Percentiles rank a stretch among this genome's conserved stretches.
phyloP scores from a whole-genome alignment of 2,113 vertebrate genomes.

The Passer montanus region DNA sequence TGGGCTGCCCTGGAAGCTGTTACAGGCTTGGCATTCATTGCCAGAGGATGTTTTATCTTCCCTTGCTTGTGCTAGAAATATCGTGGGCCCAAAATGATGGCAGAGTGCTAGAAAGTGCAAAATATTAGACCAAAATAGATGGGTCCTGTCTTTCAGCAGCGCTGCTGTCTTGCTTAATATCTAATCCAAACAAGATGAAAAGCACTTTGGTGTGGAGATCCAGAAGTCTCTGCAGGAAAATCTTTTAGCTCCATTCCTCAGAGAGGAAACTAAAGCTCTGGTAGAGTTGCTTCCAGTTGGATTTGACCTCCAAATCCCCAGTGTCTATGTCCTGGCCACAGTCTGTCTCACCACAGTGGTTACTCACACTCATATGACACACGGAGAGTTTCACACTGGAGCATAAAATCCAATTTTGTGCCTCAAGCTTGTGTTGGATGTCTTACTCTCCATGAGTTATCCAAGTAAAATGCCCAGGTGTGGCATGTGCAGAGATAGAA shows the following conservation, averaged over 20 bases:
- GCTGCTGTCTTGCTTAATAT: neutral
- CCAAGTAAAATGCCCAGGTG: neutral
- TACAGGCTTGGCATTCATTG: neutral
- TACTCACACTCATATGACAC: neutral
- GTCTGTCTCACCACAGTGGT: neutral
- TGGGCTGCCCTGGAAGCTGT: conserved; percentile 11
- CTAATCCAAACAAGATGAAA: neutral
- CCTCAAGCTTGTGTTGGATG: neutral
- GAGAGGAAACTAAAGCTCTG: neutral
- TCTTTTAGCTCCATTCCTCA: neutral
- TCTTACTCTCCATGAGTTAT: neutral
- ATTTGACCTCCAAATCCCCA: neutral
- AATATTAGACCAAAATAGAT: conserved; percentile 15
- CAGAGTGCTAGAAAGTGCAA: neutral
- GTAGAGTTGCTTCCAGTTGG: neutral
- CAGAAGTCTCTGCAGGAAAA: neutral
- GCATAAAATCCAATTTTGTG: neutral
- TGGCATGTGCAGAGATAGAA: neutral
- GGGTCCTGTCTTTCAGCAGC: neutral
- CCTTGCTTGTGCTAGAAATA: conserved; percentile 3
- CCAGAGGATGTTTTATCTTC: conserved; percentile 27
- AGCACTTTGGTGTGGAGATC: neutral
- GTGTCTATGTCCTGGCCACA: neutral
- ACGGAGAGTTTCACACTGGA: neutral
- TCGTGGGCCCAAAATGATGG: neutral